Evolutionary conservation across 2,888 invertebrate genomes (phyloP), one percentile per base, ranked within the genome.

Genomic region (Ectobius pallidus): DNA sequence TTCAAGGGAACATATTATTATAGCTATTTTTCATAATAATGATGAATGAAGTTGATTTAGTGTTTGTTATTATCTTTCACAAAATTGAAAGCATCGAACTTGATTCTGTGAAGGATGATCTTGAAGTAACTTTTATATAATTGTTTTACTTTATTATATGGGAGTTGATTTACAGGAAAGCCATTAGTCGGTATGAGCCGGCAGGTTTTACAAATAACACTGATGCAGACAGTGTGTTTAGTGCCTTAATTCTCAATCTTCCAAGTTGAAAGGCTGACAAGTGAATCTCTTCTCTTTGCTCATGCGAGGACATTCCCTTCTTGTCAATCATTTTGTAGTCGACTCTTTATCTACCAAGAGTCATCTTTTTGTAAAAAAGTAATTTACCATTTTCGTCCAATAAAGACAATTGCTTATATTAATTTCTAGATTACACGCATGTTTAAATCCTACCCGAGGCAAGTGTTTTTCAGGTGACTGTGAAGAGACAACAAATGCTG

Each of bases 391-490:
- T 14, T 65, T 65, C 46, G 18, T 65, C 65, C 42, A 65, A 65
- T 65, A 65, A 65, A 65, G n/a, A 65, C 42, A 65, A 22, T 42
- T 65, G 65, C 65, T 65, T 65, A 65, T 55, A 27, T 58, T 30
- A n/a, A 30, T 58, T 58, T 30, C 30, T n/a, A 58, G 30, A 30
- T 7, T 58, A 34, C 34, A 7, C 11, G 34, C 20, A 25, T 55
- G 2, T 55, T 55, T 55, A 52, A n/a, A n/a, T n/a, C n/a, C n/a
- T n/a, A n/a, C n/a, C n/a, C n/a, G n/a, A n/a, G n/a, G n/a, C n/a
- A n/a, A n/a, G n/a, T n/a, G n/a, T n/a, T n/a, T 55, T 55, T 55
- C 22, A 27, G 34, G 11, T 34, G 34, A 34, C 11, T 34, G 6
- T 34, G 34, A 34, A 7, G 34, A n/a, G n/a, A n/a, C n/a, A n/a